Conservation (phyloP, 1,140 invertebrate species). For the Orius insidiosus region DNA sequence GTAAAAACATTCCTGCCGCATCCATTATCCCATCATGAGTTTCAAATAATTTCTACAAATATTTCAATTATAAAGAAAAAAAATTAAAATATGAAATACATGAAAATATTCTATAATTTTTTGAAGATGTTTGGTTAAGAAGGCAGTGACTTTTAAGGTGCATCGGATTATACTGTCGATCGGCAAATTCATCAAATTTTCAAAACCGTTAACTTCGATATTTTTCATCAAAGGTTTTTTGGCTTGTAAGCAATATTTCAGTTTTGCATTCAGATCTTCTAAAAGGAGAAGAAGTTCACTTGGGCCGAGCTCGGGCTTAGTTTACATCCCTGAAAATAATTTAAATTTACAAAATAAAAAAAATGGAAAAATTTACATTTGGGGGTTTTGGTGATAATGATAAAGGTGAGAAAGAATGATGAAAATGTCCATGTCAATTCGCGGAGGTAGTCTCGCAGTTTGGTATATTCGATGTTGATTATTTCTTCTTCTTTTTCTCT, state of each 20-base stretch:
- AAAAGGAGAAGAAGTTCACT: constrained; percentile 29
- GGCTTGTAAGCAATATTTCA: constrained; percentile 23
- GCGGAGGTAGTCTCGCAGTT: constrained; percentile 24
- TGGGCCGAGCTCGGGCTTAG: constrained; percentile 25
- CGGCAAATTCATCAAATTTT: constrained; percentile 16
- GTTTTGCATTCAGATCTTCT: constrained; percentile 28
- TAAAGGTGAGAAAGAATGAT: constrained; percentile 30
- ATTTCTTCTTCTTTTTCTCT: constrained; percentile 17
- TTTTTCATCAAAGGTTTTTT: constrained; percentile 12
- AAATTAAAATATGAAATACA: constrained; percentile 15
- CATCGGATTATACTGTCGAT: constrained; percentile 17
- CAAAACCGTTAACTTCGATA: constrained; percentile 12
- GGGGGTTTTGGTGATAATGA: constrained; percentile 19
- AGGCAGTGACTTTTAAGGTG: constrained; percentile 19
- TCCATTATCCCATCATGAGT: constrained; percentile 37
- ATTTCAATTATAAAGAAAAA: constrained; percentile 1
- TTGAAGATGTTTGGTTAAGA: constrained; percentile 21
- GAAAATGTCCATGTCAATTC: constrained; percentile 34
- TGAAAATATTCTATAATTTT: constrained; percentile 22
- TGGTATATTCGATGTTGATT: constrained; percentile 14
- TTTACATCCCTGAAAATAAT: constrained; percentile 18
- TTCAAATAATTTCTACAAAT: constrained; percentile 26
- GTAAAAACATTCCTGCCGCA: constrained; percentile 34
- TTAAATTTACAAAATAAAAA: constrained; percentile 4
- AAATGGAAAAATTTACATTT: constrained; percentile 14